Evolutionary conservation across 30 jellyfish, hydroid and myxozoan genomes (phyloP), one percentile per base, ranked within the genome.

Genomic region (Nemopilema nomurai): DNA sequence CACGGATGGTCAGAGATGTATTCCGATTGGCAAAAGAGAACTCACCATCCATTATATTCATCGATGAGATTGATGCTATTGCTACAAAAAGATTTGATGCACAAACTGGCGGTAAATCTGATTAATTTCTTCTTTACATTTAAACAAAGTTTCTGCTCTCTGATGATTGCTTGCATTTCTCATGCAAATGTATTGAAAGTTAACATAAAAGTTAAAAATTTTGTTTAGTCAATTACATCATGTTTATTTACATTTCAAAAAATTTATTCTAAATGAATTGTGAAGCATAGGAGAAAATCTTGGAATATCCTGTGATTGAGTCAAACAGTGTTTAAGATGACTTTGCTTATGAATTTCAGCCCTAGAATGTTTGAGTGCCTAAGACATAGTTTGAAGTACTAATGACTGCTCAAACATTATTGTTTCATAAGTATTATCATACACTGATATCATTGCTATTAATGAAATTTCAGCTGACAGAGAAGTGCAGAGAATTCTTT

Each of bases 81-180:
- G 99, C 99, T 27, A 94, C 99, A 6, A 94, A 94, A 75, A 71
- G 99, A 65, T 94, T 94, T 82, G 99, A 94, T 78, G 99, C 99
- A 18, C 99, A 94, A 78, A 94, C 99, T 6, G 99, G 99, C 67
- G 98, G 98, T 92, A 87, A 74, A 33, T 28, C 72, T 41, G 62
- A 30, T 4, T 51, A 49, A 4, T 81, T 18, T 22, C 4, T 30
- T 68, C 6, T 33, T 67, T 30, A 16, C 72, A 4, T 68, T 41
- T 6, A 41, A 41, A 41, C 57, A 41, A 41, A 3, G 6, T 41
- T 41, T 41, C 13, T 6, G 13, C 13, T 41, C 13, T 41, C n/a
- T n/a, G n/a, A n/a, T n/a, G n/a, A n/a, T n/a, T n/a, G n/a, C n/a
- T n/a, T n/a, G n/a, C n/a, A n/a, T n/a, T n/a, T n/a, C n/a, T n/a